These are phyloP conservation scores for Phenganax stokvisi DNA, from an alignment of 92 coral and sea anemone species.

Conservation along the genomic window DNA sequence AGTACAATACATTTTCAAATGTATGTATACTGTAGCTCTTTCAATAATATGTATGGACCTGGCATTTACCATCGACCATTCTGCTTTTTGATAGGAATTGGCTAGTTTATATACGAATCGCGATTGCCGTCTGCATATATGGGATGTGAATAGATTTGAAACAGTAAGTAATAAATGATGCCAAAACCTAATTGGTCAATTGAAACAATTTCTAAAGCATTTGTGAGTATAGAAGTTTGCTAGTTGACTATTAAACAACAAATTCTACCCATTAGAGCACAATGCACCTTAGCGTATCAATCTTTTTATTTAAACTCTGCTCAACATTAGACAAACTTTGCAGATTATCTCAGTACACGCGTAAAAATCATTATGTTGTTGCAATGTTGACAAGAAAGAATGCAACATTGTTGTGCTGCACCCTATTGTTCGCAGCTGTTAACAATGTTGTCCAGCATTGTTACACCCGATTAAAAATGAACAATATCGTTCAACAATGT, in stretches of 20 bases:
- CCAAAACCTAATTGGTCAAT: background rate
- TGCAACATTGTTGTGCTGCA: too few species aligned
- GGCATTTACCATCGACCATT: background rate
- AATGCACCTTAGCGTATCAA: background rate
- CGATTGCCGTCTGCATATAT: conserved; percentile 56
- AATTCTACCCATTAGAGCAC: background rate
- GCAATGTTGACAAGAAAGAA: conserved; percentile 58
- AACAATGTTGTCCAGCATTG: background rate
- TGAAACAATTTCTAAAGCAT: background rate
- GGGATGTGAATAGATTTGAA: conserved; percentile 67
- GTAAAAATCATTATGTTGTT: background rate
- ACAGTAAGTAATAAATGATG: conserved; percentile 38
- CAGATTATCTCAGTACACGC: too few species aligned
- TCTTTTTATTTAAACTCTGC: background rate
- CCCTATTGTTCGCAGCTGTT: too few species aligned
- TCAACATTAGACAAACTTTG: too few species aligned
- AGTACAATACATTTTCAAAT: conserved; percentile 28
- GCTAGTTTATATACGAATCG: conserved; percentile 73
- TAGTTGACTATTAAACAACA: background rate
- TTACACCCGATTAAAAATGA: too few species aligned
- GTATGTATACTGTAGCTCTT: conserved; percentile 43
- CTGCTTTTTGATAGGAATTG: conserved; percentile 53
- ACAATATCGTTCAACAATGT: too few species aligned
- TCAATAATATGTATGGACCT: background rate
- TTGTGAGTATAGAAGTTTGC: background rate